Percentiles rank a stretch among this genome's conserved stretches.
phyloP scores from a whole-genome alignment of 2,113 vertebrate species.

The Buteo buteo region DNA sequence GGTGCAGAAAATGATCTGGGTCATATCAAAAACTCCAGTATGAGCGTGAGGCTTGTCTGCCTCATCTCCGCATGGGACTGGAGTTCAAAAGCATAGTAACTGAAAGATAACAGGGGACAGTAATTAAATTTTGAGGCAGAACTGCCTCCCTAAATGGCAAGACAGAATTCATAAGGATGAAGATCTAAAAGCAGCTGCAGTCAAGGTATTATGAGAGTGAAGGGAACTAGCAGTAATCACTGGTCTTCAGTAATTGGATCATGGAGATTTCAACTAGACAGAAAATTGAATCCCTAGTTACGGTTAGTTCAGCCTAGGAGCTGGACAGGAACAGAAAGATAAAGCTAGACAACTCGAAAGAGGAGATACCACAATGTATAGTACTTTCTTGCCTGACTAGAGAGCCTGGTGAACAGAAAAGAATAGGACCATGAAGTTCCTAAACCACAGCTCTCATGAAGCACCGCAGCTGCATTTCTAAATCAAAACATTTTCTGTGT shows the following conservation, averaged over 20 bases:
- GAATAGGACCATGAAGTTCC: neutral
- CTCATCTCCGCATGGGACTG: neutral
- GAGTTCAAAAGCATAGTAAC: neutral
- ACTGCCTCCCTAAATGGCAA: neutral
- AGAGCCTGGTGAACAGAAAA: neutral
- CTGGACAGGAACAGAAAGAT: neutral
- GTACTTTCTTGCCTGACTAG: neutral
- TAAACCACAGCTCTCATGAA: neutral
- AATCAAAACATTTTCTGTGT: neutral
- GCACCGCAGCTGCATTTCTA: neutral
- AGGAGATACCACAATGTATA: neutral
- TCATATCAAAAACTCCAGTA: neutral
- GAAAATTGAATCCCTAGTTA: conserved; percentile 21
- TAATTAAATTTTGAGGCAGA: neutral
- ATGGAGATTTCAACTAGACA: neutral
- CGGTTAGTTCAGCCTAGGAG: neutral
- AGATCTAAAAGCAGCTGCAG: neutral
- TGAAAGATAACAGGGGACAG: neutral
- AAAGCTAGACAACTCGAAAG: neutral
- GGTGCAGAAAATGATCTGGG: neutral
- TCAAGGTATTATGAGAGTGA: conserved; percentile 7
- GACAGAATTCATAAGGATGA: neutral
- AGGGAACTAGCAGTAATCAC: neutral
- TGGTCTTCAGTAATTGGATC: conserved; percentile 26
- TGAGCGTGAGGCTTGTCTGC: neutral